Conservation (phyloP, 2,797 vertebrate genomes). For the Cyprinodon diabolis region DNA sequence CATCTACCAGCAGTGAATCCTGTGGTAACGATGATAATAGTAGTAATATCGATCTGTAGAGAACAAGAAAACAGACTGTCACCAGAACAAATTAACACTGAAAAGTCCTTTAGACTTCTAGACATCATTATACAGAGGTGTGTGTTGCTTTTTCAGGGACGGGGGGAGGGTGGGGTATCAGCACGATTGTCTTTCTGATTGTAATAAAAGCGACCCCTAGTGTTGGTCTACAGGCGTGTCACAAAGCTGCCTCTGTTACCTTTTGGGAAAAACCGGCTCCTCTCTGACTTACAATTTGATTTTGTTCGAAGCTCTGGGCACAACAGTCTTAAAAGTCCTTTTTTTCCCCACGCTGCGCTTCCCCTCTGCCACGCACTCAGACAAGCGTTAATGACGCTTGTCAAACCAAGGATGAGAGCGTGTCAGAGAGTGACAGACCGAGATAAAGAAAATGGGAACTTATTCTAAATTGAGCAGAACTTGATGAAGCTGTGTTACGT, state of each 20-base stretch:
- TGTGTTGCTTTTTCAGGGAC: slow-evolving; percentile 44
- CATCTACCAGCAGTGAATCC: slow-evolving; percentile 66
- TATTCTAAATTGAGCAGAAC: slow-evolving; percentile 28
- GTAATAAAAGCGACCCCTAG: slow-evolving; percentile 69
- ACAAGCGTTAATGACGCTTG: slow-evolving; percentile 35
- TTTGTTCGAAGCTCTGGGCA: slow-evolving; percentile 74
- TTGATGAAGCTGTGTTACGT: slow-evolving; percentile 13
- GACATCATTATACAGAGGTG: slow-evolving; percentile 85
- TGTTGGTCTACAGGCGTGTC: slow-evolving; percentile 38
- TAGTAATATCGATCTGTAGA: slow-evolving; percentile 67
- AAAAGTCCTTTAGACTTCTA: slow-evolving; percentile 86
- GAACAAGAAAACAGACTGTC: slow-evolving; percentile 85
- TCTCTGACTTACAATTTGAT: neutral
- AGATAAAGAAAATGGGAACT: slow-evolving; percentile 25
- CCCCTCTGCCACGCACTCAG: slow-evolving; percentile 29
- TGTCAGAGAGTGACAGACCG: slow-evolving; percentile 25
- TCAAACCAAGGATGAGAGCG: slow-evolving; percentile 28
- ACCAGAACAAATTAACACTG: slow-evolving; percentile 92
- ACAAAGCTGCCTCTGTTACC: slow-evolving; percentile 8
- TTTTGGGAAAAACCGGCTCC: slow-evolving; percentile 24
- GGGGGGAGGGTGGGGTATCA: slow-evolving; percentile 56
- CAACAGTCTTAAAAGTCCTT: slow-evolving; percentile 72
- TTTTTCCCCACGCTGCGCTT: slow-evolving; percentile 36
- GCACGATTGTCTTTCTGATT: slow-evolving; percentile 87
- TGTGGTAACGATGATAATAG: slow-evolving; percentile 71